These are phyloP conservation scores for Saturnia japonica DNA, from an alignment of 2,888 invertebrate genomes.

Conservation along the genomic window DNA sequence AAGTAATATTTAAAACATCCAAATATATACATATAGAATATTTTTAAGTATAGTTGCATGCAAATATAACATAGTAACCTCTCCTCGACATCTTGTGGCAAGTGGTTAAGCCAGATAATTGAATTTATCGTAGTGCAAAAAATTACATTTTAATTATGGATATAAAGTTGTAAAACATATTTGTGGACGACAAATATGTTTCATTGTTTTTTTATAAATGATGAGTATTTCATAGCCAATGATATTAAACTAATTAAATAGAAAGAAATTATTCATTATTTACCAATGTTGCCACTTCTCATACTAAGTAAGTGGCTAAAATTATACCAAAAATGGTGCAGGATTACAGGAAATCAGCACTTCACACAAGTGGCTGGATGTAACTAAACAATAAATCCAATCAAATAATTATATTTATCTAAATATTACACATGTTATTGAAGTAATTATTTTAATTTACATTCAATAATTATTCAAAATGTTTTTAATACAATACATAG, in stretches of 20 bases:
- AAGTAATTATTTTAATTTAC: too few species aligned
- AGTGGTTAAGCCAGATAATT: constrained; percentile 31
- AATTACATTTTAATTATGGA: background rate
- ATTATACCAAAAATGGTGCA: background rate
- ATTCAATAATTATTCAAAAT: too few species aligned
- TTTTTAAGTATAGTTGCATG: constrained; percentile 46
- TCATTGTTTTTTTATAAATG: constrained; percentile 3
- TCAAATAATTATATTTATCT: background rate
- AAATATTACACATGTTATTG: background rate
- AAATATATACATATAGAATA: constrained; percentile 77
- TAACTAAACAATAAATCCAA: background rate
- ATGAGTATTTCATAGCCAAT: constrained; percentile 21
- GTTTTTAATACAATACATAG: background rate
- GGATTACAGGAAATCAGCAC: background rate
- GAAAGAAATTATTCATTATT: background rate
- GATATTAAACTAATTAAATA: constrained; percentile 11
- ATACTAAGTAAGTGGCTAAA: background rate
- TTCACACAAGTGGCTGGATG: background rate
- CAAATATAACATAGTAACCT: constrained; percentile 27
- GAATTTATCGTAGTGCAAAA: background rate
- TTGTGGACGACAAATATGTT: constrained; percentile 1
- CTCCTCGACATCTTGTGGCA: constrained; percentile 31
- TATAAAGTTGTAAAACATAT: background rate
- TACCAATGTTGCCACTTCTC: background rate
- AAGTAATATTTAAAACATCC: constrained; percentile 64